A percentile compares a stretch with the other conserved stretches of the same genome.
These are phyloP conservation scores for Zaprionus gabonicus DNA, from an alignment of 1,140 invertebrate species.

Conservation along the genomic window DNA sequence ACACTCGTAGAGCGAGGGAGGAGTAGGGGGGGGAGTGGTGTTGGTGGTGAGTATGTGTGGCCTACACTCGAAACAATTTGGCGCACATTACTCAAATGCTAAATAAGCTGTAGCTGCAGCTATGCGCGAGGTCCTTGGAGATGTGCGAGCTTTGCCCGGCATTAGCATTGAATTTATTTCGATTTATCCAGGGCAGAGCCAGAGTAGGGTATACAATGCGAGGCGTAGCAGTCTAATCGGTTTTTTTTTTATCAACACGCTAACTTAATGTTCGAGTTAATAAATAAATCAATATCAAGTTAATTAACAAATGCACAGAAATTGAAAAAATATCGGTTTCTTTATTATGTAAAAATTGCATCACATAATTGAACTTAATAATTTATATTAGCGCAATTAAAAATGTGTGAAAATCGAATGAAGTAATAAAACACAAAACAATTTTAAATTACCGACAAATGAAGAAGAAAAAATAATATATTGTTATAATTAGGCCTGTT, in stretches of 20 bases:
- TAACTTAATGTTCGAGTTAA: background rate
- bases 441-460: background rate
- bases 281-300: background rate
- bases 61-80: slow-evolving; percentile 68
- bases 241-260: background rate
- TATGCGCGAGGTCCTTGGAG: slow-evolving; percentile 41
- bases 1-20: background rate
- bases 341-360: slow-evolving; percentile 3
- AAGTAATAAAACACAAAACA: background rate
- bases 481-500: background rate
- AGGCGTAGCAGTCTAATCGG: background rate
- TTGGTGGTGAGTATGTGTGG: background rate
- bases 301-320: background rate
- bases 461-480: background rate
- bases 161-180: slow-evolving; percentile 72
- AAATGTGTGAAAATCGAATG: slow-evolving; percentile 8
- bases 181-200: slow-evolving; percentile 49
- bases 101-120: slow-evolving; percentile 54
- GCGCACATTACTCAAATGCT: slow-evolving; percentile 73
- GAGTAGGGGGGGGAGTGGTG: background rate
- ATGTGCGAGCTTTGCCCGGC: slow-evolving; percentile 30
- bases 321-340: background rate
- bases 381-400: background rate
- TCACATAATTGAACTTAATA: background rate
- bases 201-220: background rate